Percentiles rank a stretch among this genome's conserved stretches.
These are phyloP conservation scores for Tenebrio molitor DNA, from an alignment of 1,140 invertebrate genomes.

Conservation along the genomic window DNA sequence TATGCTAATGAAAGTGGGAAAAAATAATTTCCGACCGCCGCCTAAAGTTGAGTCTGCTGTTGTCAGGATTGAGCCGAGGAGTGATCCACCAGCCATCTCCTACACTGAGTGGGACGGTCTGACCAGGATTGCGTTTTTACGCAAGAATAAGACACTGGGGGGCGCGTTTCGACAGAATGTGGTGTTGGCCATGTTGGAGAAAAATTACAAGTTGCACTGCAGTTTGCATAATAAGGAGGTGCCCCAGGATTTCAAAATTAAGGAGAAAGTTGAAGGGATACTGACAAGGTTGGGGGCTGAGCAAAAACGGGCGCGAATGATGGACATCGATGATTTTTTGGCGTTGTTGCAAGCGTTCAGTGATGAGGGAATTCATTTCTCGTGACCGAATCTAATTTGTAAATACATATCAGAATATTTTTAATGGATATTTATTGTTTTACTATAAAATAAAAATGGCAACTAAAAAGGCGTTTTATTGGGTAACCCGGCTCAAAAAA, in stretches of 20 bases:
- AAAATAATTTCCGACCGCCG: conserved; percentile 98
- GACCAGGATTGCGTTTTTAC: conserved; percentile 92
- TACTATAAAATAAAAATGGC: no score
- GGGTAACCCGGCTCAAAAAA: no score
- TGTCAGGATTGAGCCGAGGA: conserved; percentile 96
- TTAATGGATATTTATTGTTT: no score
- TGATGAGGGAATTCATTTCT: conserved; percentile 91
- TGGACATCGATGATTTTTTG: conserved; percentile 98
- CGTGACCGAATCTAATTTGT: conserved; percentile 58
- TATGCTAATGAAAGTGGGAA: conserved; percentile 98
- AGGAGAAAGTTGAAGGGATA: conserved; percentile 84
- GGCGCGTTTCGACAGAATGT: conserved; percentile 85
- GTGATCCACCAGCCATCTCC: conserved; percentile 96
- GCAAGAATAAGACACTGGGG: conserved; percentile 92
- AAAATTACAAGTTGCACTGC: conserved; percentile 93
- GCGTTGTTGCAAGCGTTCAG: conserved; percentile 90
- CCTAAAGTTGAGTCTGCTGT: conserved; percentile 99
- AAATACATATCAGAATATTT: no score
- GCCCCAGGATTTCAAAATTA: conserved; percentile 87
- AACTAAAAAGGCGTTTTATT: no score
- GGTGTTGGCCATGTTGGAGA: conserved; percentile 87
- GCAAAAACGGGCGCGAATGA: conserved; percentile 88
- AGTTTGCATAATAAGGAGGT: conserved; percentile 90
- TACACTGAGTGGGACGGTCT: conserved; percentile 99
- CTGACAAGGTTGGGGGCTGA: conserved; percentile 77